Base-by-base conservation (phyloP, 2,113 vertebrate species). In the Heterochromis multidens region DNA sequence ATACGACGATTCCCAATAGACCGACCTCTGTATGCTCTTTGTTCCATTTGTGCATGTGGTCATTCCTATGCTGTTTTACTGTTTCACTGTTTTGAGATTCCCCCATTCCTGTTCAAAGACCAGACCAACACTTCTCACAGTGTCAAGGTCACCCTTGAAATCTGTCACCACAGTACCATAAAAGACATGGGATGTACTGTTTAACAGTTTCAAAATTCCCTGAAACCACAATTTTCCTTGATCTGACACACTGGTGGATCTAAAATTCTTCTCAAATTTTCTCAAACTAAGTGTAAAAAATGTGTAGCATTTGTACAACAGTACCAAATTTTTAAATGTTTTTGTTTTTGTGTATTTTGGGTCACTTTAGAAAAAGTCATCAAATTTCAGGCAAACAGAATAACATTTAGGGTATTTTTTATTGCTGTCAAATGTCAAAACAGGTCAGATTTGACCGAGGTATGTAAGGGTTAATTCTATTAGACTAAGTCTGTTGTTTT, bases 201-300 rank as follows among this genome's bases (percentile, higher is more conserved):
- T 16, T 31, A n/a, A n/a, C n/a, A n/a, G n/a, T n/a, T n/a, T n/a
- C n/a, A n/a, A n/a, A n/a, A n/a, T n/a, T n/a, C n/a, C n/a, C n/a
- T n/a, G n/a, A n/a, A n/a, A n/a, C n/a, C n/a, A n/a, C n/a, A n/a
- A n/a, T n/a, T n/a, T 61, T 31, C 27, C 0, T 0, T 61, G 27
- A 16, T 59, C 23, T 59, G 10, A 2, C 25, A 59, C 25, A 4
- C n/a, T n/a, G 17, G 16, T 31, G 27, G 27, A 16, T 16, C 17
- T 19, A 31, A 31, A 0, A 0, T 31, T 25, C 29, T 3, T 31
- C 27, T 59, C 8, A 10, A 4, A 19, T 31, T 27, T 60, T 16
- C 12, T 29, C 7, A 60, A 8, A 7, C 6, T 31, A 7, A 37
- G 8, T 37, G 16, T 19, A 61, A 29, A 60, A 2, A 25, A 29